Evolutionary conservation across 2,888 invertebrate species (phyloP).

Genomic region (Branchipolynoe longqiensis): DNA sequence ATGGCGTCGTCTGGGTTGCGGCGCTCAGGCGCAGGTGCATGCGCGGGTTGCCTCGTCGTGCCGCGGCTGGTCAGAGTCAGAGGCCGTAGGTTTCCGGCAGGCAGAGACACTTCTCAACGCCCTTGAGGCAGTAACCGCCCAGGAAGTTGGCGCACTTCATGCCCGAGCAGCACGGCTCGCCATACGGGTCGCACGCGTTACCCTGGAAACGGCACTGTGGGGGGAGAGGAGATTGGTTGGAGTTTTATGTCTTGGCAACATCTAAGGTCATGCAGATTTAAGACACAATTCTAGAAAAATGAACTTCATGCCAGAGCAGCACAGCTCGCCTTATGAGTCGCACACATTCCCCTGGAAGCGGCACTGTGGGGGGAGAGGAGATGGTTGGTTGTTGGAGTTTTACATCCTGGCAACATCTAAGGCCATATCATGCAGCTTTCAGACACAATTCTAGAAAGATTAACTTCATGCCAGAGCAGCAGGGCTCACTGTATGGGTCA

Average conservation of each 20-base stretch:
- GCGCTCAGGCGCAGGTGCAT: too few relatives aligned
- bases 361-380: too few relatives aligned
- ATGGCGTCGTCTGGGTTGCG: too few relatives aligned
- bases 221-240: neutral
- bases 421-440: too few relatives aligned
- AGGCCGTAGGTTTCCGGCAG: conserved; percentile 56
- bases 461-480: conserved; percentile 59
- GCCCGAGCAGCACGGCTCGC: conserved; percentile 51
- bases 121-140: conserved; percentile 58
- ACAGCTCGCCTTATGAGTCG: conserved; percentile 55
- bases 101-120: conserved; percentile 56
- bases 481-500: conserved; percentile 56
- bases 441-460: too few relatives aligned
- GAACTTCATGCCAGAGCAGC: conserved; percentile 59
- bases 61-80: too few relatives aligned
- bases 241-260: neutral
- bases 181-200: conserved; percentile 54
- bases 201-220: conserved; percentile 56
- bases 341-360: conserved; percentile 45
- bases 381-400: too few relatives aligned
- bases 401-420: too few relatives aligned
- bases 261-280: neutral
- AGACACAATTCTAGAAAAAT: too few relatives aligned
- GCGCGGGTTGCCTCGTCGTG: too few relatives aligned
- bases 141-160: conserved; percentile 59